Conservation (phyloP, 2,888 invertebrate species). For the Scaptodrosophila latifasciaeformis region DNA sequence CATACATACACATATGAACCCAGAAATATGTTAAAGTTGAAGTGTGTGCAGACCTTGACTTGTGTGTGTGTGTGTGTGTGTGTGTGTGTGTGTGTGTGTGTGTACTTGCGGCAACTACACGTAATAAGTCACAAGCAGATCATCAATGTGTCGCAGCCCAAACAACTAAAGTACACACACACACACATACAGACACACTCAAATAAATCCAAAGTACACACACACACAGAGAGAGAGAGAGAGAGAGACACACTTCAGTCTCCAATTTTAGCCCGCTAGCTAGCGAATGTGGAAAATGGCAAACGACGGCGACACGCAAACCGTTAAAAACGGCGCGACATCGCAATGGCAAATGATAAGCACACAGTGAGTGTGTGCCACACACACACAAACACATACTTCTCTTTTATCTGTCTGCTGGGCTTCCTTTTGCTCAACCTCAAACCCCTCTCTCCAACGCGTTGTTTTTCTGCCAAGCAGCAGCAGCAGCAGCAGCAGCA, state of each 20-base stretch:
- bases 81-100: too few species aligned
- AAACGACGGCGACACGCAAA: constrained; percentile 2
- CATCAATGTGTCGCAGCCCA: constrained; percentile 2
- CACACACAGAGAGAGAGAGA: not conserved
- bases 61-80: constrained; percentile 1
- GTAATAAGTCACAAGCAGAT: constrained; percentile 5
- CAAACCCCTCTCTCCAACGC: too few species aligned
- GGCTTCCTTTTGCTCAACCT: not conserved
- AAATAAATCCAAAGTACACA: not conserved
- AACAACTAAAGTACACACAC: not conserved
- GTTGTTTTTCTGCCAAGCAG: too few species aligned
- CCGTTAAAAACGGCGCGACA: constrained; percentile 23
- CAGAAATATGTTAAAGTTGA: not conserved
- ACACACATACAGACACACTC: not conserved
- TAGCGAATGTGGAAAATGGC: not conserved
- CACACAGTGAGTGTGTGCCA: not conserved
- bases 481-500: constrained; percentile 2
- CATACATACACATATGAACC: not conserved
- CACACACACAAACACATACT: too few species aligned
- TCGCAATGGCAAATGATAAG: constrained; percentile 1
- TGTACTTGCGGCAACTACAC: constrained; percentile 9
- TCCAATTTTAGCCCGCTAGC: too few species aligned
- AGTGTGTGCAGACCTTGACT: constrained; percentile 11
- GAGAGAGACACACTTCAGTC: too few species aligned
- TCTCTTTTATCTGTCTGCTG: too few species aligned